phyloP scores from a whole-genome alignment of 1,140 invertebrate genomes.

The Camponotus floridanus region DNA sequence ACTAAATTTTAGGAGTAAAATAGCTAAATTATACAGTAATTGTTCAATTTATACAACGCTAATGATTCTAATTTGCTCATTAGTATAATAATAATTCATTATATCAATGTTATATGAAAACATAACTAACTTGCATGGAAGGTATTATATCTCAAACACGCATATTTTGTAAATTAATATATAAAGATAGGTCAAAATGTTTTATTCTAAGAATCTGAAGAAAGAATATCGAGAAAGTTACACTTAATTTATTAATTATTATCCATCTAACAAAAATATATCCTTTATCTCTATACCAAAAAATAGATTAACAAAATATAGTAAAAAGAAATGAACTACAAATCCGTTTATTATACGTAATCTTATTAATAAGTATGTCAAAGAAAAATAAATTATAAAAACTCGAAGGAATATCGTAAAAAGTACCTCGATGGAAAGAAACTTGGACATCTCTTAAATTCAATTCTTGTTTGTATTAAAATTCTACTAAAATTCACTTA shows the following conservation, averaged over 20 bases:
- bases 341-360: background rate
- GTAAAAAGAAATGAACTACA: too few relatives aligned
- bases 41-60: conserved; percentile 19
- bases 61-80: conserved; percentile 42
- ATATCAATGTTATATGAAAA: conserved; percentile 14
- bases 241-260: background rate
- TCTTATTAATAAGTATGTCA: background rate
- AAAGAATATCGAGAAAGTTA: too few relatives aligned
- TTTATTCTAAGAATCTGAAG: background rate
- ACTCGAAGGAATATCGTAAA: background rate
- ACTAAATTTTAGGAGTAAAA: background rate
- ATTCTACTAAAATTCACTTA: background rate
- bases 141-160: background rate
- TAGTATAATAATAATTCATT: conserved; percentile 38
- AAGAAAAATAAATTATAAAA: background rate
- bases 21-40: conserved; percentile 47
- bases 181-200: background rate
- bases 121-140: conserved; percentile 7
- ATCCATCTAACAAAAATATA: background rate
- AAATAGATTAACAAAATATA: background rate
- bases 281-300: background rate
- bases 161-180: background rate
- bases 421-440: background rate
- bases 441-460: background rate
- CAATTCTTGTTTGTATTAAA: background rate